Evolutionary conservation across 64 coral and sea anemone species (phyloP).

Genomic region (Anthopleura sola): DNA sequence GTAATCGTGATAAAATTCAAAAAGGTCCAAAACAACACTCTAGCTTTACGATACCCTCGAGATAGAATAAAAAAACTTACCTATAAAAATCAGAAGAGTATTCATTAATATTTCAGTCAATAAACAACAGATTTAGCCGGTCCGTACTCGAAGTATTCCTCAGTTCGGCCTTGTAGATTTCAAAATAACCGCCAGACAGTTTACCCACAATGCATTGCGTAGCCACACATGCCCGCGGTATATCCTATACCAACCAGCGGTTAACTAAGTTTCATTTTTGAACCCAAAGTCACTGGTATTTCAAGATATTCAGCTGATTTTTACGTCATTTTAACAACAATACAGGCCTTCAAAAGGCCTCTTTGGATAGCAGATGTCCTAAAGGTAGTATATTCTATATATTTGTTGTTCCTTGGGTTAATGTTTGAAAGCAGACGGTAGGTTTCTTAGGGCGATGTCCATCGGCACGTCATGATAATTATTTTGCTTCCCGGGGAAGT

Average conservation of each 20-base stretch:
- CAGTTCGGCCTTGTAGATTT: background rate
- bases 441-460: background rate
- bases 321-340: background rate
- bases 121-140: background rate
- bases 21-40: too few species aligned
- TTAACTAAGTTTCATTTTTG: background rate
- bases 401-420: background rate
- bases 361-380: background rate
- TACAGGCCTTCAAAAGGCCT: background rate
- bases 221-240: background rate
- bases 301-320: background rate
- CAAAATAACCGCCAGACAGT: slow-evolving; percentile 24
- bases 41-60: too few species aligned
- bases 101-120: background rate
- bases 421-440: background rate
- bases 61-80: background rate
- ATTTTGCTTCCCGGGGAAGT: background rate
- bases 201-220: background rate
- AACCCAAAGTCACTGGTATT: background rate
- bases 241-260: background rate
- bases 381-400: background rate
- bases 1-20: too few species aligned
- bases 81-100: slow-evolving; percentile 8
- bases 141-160: background rate
- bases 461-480: background rate